Percentiles rank a stretch among this genome's conserved stretches.
These are phyloP conservation scores for Hemaris fuciformis DNA, from an alignment of 2,888 invertebrate species.

Conservation along the genomic window DNA sequence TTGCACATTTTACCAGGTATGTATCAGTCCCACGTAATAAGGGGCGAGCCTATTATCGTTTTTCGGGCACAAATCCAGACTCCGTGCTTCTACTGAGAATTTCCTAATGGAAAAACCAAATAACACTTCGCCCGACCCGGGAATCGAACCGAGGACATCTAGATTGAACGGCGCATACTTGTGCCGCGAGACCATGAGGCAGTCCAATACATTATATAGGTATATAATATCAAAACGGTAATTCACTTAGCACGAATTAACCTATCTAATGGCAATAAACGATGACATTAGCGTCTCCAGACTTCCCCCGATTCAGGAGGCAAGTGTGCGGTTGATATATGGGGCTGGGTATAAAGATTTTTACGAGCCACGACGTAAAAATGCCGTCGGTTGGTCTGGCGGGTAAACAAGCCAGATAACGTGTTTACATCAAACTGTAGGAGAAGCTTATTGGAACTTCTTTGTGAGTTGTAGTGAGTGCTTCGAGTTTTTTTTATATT, in stretches of 20 bases:
- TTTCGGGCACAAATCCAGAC: no score
- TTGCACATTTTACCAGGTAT: no score
- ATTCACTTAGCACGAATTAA: neutral
- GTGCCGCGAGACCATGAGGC: no score
- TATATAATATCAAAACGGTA: no score
- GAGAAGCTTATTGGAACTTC: neutral
- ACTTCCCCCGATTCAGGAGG: neutral
- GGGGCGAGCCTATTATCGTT: no score
- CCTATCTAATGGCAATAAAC: neutral
- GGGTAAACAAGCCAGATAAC: constrained; percentile 9
- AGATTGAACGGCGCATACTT: no score
- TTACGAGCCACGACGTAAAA: constrained; percentile 2
- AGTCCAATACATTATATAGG: no score
- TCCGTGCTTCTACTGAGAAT: no score
- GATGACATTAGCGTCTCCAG: neutral
- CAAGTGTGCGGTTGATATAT: neutral
- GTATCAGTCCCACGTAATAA: no score
- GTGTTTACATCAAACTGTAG: constrained; percentile 8
- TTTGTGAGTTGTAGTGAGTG: neutral
- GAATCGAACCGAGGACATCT: no score
- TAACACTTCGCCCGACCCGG: no score
- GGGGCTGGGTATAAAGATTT: neutral
- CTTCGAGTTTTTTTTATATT: neutral
- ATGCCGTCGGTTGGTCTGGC: neutral
- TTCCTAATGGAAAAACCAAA: no score